A percentile compares a stretch with the other conserved stretches of the same genome.
These are phyloP conservation scores for Yponomeuta malinellus DNA, from an alignment of 2,888 invertebrate species.

Conservation along the genomic window DNA sequence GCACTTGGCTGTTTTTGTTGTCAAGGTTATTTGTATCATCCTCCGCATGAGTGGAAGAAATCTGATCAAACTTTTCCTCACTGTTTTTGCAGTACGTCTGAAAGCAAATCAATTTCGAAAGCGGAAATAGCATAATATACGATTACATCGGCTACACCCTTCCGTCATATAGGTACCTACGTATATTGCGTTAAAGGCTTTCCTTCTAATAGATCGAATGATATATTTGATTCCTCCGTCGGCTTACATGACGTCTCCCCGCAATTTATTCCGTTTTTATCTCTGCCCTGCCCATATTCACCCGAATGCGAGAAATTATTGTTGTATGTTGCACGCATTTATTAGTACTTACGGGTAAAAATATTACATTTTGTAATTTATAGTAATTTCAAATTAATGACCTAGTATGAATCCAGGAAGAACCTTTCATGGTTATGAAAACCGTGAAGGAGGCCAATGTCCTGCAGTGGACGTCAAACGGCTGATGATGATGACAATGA, in stretches of 20 bases:
- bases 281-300: conserved; percentile 3
- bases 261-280: conserved; percentile 1
- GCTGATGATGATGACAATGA: no score
- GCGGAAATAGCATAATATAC: background rate
- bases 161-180: background rate
- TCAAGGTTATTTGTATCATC: no score
- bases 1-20: no score
- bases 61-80: background rate
- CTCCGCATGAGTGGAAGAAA: background rate
- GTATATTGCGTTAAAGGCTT: background rate
- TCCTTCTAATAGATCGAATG: background rate
- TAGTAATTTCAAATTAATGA: no score
- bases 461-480: no score
- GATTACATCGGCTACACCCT: background rate
- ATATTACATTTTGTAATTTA: no score
- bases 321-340: no score
- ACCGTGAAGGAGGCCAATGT: no score
- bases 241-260: background rate
- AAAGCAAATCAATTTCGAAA: background rate
- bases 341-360: no score
- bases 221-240: background rate
- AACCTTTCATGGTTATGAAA: no score
- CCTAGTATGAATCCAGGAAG: no score
- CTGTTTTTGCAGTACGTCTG: background rate
- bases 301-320: background rate